A percentile compares a stretch with the other conserved stretches of the same genome.
phyloP scores from a whole-genome alignment of 2,888 invertebrate species.

The Sesamia inferens region DNA sequence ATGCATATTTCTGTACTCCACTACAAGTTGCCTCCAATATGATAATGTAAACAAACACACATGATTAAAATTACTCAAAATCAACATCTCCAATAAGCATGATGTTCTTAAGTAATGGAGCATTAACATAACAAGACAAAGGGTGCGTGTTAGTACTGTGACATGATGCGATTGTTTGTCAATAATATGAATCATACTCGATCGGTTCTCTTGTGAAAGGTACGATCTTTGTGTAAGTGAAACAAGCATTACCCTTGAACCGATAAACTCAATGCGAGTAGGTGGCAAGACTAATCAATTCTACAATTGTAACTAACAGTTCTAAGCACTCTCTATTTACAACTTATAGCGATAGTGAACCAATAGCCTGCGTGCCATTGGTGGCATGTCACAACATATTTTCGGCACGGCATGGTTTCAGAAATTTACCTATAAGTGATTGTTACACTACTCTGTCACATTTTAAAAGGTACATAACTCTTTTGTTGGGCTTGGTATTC shows the following conservation, averaged over 20 bases:
- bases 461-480: too few relatives aligned
- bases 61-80: conserved; percentile 1
- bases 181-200: conserved; percentile 54
- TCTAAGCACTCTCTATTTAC: neutral
- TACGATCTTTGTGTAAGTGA: conserved; percentile 30
- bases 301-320: neutral
- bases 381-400: too few relatives aligned
- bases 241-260: conserved; percentile 40
- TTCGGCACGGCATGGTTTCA: too few relatives aligned
- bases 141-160: conserved; percentile 62
- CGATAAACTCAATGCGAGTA: conserved; percentile 22
- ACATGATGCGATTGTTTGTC: conserved; percentile 60
- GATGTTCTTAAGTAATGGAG: conserved; percentile 61
- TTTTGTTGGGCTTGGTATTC: too few relatives aligned
- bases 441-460: too few relatives aligned
- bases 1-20: neutral
- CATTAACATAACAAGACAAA: conserved; percentile 75
- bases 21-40: neutral
- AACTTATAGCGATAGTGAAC: neutral
- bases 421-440: too few relatives aligned
- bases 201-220: conserved; percentile 45
- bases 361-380: too few relatives aligned
- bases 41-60: neutral
- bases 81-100: conserved; percentile 45
- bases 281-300: conserved; percentile 36